A percentile compares a stretch with the other conserved stretches of the same genome.
These are phyloP conservation scores for Camponotus fellah DNA, from an alignment of 2,888 invertebrate genomes.

Conservation along the genomic window DNA sequence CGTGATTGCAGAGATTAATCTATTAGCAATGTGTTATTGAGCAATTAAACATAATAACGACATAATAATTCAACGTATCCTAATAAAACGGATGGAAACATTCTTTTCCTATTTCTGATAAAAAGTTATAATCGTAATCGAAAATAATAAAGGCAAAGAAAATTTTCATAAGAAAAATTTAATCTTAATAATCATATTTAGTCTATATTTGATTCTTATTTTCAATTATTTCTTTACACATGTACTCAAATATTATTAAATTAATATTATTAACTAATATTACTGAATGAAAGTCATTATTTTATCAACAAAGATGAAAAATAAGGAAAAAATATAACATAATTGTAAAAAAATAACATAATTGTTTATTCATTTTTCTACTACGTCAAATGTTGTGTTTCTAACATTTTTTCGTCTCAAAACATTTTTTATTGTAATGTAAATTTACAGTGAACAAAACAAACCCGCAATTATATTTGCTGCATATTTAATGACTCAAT, in stretches of 20 bases:
- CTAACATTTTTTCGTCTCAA: too few relatives aligned
- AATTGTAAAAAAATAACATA: neutral
- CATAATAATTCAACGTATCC: neutral
- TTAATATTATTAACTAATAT: too few relatives aligned
- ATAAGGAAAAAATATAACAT: neutral
- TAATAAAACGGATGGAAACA: neutral
- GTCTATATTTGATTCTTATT: neutral
- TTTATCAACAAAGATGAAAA: neutral
- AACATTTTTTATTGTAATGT: neutral
- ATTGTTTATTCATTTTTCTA: neutral
- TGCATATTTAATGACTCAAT: neutral
- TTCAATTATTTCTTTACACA: neutral
- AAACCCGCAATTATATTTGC: neutral
- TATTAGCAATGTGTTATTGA: neutral
- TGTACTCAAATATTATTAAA: neutral
- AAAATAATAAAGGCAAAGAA: neutral
- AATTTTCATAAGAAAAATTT: neutral
- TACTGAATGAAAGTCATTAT: neutral
- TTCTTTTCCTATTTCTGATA: neutral
- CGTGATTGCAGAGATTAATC: neutral
- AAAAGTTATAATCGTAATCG: neutral
- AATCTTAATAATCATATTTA: neutral
- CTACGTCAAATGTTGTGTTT: neutral
- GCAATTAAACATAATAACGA: conserved; percentile 12
- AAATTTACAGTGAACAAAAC: neutral